phyloP scores from a whole-genome alignment of 2,797 vertebrate genomes.

The Hippocampus kuda region DNA sequence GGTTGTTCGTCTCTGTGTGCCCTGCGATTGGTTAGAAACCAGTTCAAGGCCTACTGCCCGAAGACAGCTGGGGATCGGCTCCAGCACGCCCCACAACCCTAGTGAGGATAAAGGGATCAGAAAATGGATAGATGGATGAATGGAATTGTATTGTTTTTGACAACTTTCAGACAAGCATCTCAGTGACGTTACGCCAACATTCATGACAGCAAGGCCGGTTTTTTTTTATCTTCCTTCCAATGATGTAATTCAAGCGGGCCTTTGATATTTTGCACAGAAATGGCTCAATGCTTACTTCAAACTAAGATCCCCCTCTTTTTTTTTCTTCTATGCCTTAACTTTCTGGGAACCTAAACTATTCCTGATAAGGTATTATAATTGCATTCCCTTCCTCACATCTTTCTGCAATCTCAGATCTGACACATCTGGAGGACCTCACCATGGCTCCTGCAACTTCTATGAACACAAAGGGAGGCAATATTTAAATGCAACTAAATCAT shows the following conservation, averaged over 20 bases:
- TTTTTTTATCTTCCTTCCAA: conserved; percentile 35
- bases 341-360: conserved; percentile 38
- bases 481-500: conserved; percentile 10
- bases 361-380: conserved; percentile 40
- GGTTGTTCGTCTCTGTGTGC: too few species aligned
- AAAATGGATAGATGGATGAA: too few species aligned
- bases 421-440: conserved; percentile 18
- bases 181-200: conserved; percentile 20
- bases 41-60: too few species aligned
- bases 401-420: conserved; percentile 34
- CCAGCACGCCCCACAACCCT: too few species aligned
- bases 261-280: conserved; percentile 5
- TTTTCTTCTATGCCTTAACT: conserved; percentile 22
- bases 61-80: too few species aligned
- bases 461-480: background rate
- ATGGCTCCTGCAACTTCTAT: background rate
- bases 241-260: conserved; percentile 2
- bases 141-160: too few species aligned
- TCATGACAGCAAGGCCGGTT: conserved; percentile 43
- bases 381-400: conserved; percentile 28
- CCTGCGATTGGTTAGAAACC: too few species aligned
- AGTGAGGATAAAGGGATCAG: too few species aligned
- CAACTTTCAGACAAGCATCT: background rate
- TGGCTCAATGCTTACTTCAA: conserved; percentile 27
- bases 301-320: conserved; percentile 11